Base-by-base conservation (phyloP, 1,140 invertebrate genomes). In the Camponotus floridanus region DNA sequence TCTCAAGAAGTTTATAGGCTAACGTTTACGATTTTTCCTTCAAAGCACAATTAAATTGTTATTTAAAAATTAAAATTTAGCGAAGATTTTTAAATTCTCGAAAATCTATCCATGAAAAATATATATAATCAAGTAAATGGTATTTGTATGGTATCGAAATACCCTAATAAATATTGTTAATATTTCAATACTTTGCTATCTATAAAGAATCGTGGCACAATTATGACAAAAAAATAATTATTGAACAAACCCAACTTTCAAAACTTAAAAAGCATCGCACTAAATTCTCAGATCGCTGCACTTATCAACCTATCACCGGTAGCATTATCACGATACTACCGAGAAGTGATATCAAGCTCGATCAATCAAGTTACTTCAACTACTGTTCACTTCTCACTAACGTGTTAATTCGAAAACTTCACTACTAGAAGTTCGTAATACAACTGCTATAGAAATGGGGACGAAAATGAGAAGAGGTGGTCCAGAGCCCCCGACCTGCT, bases 371-470 rank as follows among this genome's bases (percentile, higher is more conserved):
- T 55, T 89, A 78, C 48, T 85, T 76, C 78, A 57, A 68, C 7
- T 73, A 78, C 84, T 36, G 79, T 89, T 73, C 85, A 59, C 42
- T 18, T 73, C 65, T 84, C 11, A 89, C 88, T 90, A 73, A 33
- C 36, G 76, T 18, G 61, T 65, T 36, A 51, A 79, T 15, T 7
- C 45, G 26, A 31, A 21, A 45, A 11, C 42, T 55, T 57, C 48
- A 31, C 36, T 39, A 21, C 51, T 31, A 62, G 45, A 76, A 62
- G 42, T 39, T 81, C 67, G 11, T 68, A 61, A 81, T 78, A 87
- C 78, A 89, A 89, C 87, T 89, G 87, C 73, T 76, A 78, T 76
- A 83, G 33, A 78, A 26, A 86, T 71, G 51, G 57, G 57, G 59
- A 83, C 85, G 85, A 81, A 74, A 26, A 39, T 51, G 48, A 51